Evolutionary conservation across 2,113 vertebrate species (phyloP), one percentile per base, ranked within the genome.

Genomic region (Pachypanchax playfairii): DNA sequence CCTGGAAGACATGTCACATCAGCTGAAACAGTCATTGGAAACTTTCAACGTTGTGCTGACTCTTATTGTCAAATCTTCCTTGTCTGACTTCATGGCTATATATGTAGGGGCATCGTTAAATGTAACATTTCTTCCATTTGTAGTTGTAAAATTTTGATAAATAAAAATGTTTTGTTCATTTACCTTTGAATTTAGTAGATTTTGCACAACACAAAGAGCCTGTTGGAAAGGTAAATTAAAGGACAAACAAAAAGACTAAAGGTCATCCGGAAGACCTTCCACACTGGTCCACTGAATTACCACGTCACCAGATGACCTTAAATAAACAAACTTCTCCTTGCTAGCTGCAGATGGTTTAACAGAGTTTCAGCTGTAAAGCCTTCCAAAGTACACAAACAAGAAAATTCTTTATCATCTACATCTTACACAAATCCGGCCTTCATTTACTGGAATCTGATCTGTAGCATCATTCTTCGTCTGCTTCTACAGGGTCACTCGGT

Each of bases 401-500:
- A 47, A 38, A 49, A 80, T 77, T 73, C 55, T 54, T 51, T 8
- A 57, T 78, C 17, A 11, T 55, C 42, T 18, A 31, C 56, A 56
- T 74, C 60, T 63, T 39, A 28, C n/a, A 35, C 63, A 64, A 24
- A 69, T 25, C 47, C 33, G 29, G 47, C 51, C 42, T 67, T 47
- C 2, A 61, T 56, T 33, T 29, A 24, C 59, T 58, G 4, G 35
- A 54, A 55, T 54, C 65, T 36, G 2, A 49, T 25, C 47, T 2
- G 14, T 47, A 22, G 42, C 48, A 53, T 64, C 66, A 52, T 29
- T 21, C 38, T 39, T 33, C 39, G 47, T 46, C 46, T 11, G n/a
- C 61, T 83, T 48, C 59, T 38, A 70, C 78, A 36, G 80, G 82
- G 87, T 87, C 87, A 86, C 57, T 25, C 70, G 15, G 87, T 88